A percentile compares a stretch with the other conserved stretches of the same genome.
Evolutionary conservation across 2,797 vertebrate species (phyloP).

Genomic region (Pyrocephalus nanus): DNA sequence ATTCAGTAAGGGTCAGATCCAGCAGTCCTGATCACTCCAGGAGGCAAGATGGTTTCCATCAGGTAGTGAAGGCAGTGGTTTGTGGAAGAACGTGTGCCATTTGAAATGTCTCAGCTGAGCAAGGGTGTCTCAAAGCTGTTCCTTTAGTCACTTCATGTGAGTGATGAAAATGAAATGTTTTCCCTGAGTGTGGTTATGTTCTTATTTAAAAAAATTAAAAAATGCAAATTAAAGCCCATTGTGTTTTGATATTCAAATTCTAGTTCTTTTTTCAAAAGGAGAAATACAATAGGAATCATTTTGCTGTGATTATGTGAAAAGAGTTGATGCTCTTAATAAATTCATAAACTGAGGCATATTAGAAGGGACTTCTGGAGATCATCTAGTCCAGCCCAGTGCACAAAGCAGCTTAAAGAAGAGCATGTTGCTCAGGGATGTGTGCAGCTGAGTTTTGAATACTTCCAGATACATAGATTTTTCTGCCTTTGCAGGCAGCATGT

Average conservation of each 20-base stretch:
- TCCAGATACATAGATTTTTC: neutral
- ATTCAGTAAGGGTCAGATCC: neutral
- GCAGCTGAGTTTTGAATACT: neutral
- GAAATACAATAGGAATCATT: neutral
- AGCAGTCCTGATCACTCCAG: neutral
- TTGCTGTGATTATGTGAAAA: neutral
- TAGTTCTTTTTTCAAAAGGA: neutral
- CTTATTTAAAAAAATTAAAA: neutral
- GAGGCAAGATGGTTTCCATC: neutral
- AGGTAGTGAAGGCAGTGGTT: neutral
- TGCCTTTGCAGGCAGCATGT: neutral
- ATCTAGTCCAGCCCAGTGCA: neutral
- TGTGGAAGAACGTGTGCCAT: neutral
- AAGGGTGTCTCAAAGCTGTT: neutral
- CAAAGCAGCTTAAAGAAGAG: neutral
- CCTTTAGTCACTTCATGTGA: neutral
- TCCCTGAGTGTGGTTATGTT: neutral
- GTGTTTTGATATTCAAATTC: neutral
- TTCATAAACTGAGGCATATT: neutral
- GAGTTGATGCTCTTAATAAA: neutral
- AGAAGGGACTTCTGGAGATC: neutral
- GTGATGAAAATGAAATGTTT: neutral
- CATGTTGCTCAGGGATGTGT: neutral
- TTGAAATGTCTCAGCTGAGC: neutral
- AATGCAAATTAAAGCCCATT: rapidly evolving